Conservation (phyloP, 92 coral and sea anemone species). For the Porites rus region DNA sequence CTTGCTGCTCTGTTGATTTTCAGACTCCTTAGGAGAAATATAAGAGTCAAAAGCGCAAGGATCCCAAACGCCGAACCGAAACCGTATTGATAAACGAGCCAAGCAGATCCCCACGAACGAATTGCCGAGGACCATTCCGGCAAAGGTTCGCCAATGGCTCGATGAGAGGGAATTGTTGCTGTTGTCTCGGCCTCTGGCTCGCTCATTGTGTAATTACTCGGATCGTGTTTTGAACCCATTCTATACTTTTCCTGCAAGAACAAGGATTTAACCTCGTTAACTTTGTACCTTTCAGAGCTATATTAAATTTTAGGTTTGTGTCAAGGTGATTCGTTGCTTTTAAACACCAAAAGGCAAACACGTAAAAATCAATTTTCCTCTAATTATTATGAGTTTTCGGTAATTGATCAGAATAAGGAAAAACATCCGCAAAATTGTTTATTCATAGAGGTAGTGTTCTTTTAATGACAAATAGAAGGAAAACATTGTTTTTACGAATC, state of each 20-base stretch:
- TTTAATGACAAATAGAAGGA: background rate
- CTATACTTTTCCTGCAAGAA: background rate
- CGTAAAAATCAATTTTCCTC: background rate
- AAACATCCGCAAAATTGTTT: slow-evolving; percentile 17
- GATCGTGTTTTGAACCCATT: slow-evolving; percentile 6
- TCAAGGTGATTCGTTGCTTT: background rate
- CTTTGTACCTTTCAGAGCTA: too few relatives aligned
- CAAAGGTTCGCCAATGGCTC: slow-evolving; percentile 40
- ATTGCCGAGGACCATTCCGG: slow-evolving; percentile 48
- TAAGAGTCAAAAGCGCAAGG: background rate
- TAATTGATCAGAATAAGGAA: background rate
- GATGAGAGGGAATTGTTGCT: background rate
- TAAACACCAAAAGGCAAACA: background rate
- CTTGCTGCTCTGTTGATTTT: background rate
- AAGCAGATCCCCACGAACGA: slow-evolving; percentile 47
- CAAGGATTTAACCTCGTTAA: background rate
- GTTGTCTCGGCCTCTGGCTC: slow-evolving; percentile 21
- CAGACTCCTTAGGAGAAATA: slow-evolving; percentile 1
- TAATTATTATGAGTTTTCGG: background rate
- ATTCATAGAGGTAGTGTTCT: background rate
- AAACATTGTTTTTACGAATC: background rate
- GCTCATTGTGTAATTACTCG: background rate
- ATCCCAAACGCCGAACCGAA: slow-evolving; percentile 36
- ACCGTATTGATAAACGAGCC: slow-evolving; percentile 56
- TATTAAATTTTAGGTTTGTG: background rate